Base-by-base conservation (phyloP, 2,888 invertebrate genomes). In the Melipona bicolor region DNA sequence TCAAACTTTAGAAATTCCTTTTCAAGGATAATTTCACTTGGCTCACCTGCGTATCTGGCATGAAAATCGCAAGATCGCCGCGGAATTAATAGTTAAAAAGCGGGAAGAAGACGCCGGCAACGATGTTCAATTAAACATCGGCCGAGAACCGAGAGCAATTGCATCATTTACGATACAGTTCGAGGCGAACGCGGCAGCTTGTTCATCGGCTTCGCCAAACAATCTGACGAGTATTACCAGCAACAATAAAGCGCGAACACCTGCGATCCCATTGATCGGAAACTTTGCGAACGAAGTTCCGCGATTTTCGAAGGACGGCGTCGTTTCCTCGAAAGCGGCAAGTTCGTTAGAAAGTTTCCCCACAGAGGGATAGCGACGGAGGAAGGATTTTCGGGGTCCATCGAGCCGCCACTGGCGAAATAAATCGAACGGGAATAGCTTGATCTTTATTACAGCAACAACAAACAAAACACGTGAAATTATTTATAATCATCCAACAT, bases 281-380 rank as follows among this genome's bases (percentile, higher is more conserved):
- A 77, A 82, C 61, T 79, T 62, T 49, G 0, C 21, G 64, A 69
- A 61, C 59, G 43, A 85, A 78, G 81, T 80, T 81, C 36, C 76
- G 13, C 73, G 81, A 85, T 81, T 79, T 81, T 79, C 79, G 78
- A 50, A 27, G 73, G 70, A 54, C 75, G 54, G 11, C 73, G 73
- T 68, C 83, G 75, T 67, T 79, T 54, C 86, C 62, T 73, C 73
- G 69, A 19, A 15, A 77, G 64, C 77, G 11, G 67, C 79, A 77
- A 87, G 83, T 87, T 87, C 83, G 85, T 87, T 87, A 85, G 59
- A 77, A 87, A 87, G 82, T 85, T 87, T 72, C 56, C 56, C 43
- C 21, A 56, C n/a, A 0, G n/a, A 67, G 64, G 76, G 36, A 67
- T 64, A 70, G 61, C 32, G 56, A 4, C 71, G 50, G 32, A 2